Percentiles rank a stretch among this genome's conserved stretches.
phyloP scores from a whole-genome alignment of 2,888 invertebrate genomes.

The Nomada fabriciana region DNA sequence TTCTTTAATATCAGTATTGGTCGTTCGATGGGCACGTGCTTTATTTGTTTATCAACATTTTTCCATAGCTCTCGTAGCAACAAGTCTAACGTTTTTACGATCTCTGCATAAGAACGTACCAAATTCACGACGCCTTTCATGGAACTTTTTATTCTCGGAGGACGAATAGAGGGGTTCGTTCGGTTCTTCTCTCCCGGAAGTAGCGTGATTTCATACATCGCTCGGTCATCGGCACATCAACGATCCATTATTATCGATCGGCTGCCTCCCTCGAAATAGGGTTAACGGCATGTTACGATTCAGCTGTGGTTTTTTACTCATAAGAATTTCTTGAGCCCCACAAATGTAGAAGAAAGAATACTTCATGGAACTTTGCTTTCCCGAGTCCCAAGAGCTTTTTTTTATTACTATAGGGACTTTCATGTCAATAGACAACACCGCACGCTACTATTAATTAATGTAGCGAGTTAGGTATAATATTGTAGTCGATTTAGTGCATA shows the following conservation, averaged over 20 bases:
- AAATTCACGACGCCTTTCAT: constrained; percentile 34
- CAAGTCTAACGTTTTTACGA: constrained; percentile 50
- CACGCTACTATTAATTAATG: too few relatives aligned
- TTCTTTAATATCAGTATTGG: too few relatives aligned
- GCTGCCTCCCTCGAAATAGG: constrained; percentile 49
- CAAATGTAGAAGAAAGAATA: not conserved
- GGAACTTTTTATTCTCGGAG: constrained; percentile 43
- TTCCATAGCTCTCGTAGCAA: constrained; percentile 37
- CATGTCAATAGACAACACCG: too few relatives aligned
- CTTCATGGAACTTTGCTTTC: not conserved
- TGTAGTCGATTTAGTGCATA: too few relatives aligned
- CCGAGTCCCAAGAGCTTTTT: too few relatives aligned
- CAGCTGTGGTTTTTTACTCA: constrained; percentile 9
- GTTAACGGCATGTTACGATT: constrained; percentile 61
- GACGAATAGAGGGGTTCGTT: constrained; percentile 30
- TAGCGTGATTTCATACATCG: constrained; percentile 65
- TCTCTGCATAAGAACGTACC: constrained; percentile 30
- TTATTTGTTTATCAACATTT: constrained; percentile 21
- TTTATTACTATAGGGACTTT: too few relatives aligned
- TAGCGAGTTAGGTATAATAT: too few relatives aligned
- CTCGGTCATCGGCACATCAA: constrained; percentile 66
- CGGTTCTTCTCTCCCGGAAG: constrained; percentile 45
- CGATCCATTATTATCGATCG: constrained; percentile 70
- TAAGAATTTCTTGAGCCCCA: constrained; percentile 1
- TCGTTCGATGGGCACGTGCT: not conserved